phyloP scores from a whole-genome alignment of 2,113 vertebrate genomes.

The Nesogale talazaci region DNA sequence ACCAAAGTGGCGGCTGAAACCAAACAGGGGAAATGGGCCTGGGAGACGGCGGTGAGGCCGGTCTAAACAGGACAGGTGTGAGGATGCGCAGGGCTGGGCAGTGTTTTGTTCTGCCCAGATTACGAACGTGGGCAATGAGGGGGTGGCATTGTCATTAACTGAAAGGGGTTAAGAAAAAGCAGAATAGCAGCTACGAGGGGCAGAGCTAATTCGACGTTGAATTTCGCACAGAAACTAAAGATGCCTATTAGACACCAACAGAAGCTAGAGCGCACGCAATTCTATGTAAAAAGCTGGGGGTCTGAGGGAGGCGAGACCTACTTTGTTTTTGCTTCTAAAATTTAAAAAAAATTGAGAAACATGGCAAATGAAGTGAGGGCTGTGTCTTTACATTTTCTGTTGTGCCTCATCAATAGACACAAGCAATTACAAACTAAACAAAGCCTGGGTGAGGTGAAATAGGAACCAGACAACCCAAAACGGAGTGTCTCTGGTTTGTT shows the following conservation, averaged over 20 bases:
- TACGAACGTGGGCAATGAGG: neutral
- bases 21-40: neutral
- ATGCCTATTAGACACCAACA: slow-evolving; percentile 16
- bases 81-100: neutral
- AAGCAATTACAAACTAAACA: neutral
- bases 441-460: neutral
- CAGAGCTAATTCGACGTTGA: neutral
- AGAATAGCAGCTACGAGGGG: neutral
- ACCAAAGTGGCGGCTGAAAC: neutral
- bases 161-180: neutral
- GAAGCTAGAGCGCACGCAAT: neutral
- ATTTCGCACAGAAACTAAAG: neutral
- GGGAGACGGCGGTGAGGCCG: neutral
- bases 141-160: neutral
- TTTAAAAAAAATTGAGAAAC: slow-evolving; percentile 55
- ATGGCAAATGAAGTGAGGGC: neutral
- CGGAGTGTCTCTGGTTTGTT: slow-evolving; percentile 15
- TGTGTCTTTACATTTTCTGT: neutral
- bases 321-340: neutral
- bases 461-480: slow-evolving; percentile 15
- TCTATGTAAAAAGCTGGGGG: neutral
- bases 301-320: neutral
- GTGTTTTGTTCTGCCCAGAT: no score
- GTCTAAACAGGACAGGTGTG: neutral
- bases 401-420: neutral